Percentiles rank a stretch among this genome's conserved stretches.
These are phyloP conservation scores for Podarcis lilfordi DNA, from an alignment of 2,797 vertebrate species.

Conservation along the genomic window DNA sequence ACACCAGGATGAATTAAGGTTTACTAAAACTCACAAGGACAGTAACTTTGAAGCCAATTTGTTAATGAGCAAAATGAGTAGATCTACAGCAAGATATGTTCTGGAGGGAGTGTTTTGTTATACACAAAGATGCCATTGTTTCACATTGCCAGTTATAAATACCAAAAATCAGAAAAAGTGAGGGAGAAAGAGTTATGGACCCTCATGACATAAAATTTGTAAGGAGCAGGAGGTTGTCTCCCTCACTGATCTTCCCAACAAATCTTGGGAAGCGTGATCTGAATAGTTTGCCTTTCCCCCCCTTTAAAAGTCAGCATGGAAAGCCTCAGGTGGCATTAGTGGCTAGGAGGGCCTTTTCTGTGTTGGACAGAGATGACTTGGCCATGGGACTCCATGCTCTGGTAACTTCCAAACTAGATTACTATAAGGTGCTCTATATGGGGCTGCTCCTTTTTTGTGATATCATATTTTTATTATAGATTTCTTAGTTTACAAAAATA, in stretches of 20 bases:
- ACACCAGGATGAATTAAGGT: slow-evolving; percentile 25
- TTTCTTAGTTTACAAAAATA: too few relatives aligned
- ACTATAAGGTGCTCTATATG: too few relatives aligned
- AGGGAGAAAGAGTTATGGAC: neutral
- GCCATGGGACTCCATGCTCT: too few relatives aligned
- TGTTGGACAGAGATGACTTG: too few relatives aligned
- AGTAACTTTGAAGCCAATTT: slow-evolving; percentile 4
- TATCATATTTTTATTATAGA: too few relatives aligned
- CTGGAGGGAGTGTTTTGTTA: slow-evolving; percentile 6
- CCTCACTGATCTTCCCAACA: neutral
- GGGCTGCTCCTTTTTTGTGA: too few relatives aligned
- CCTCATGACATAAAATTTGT: neutral
- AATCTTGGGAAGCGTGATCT: neutral
- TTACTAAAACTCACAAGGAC: slow-evolving; percentile 24
- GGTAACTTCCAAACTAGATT: too few relatives aligned
- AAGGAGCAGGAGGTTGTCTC: neutral
- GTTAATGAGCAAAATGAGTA: slow-evolving; percentile 12
- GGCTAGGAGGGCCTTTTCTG: too few relatives aligned
- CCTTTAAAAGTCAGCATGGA: too few relatives aligned
- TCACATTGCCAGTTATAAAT: slow-evolving; percentile 13
- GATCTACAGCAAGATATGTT: slow-evolving; percentile 1
- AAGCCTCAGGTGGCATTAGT: too few relatives aligned
- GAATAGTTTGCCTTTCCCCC: neutral
- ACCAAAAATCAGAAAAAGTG: slow-evolving; percentile 6
- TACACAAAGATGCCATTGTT: neutral